Conservation (phyloP, 2,113 vertebrate species). For the Acrocephalus arundinaceus region DNA sequence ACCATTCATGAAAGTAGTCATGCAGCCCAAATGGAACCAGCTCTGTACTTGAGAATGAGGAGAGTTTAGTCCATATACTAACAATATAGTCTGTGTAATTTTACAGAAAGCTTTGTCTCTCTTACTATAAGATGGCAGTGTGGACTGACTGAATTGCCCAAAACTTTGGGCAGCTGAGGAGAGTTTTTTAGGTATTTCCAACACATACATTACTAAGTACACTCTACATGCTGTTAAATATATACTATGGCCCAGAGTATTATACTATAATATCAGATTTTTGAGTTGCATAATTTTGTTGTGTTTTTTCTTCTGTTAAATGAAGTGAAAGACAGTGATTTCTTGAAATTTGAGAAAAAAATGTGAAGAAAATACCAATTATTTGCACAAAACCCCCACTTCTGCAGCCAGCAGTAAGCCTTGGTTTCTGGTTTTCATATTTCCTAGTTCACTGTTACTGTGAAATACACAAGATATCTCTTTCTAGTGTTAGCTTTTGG, state of each 20-base stretch:
- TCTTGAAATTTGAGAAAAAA: background rate
- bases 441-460: background rate
- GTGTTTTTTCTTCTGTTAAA: background rate
- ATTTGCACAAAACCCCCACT: background rate
- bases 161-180: background rate
- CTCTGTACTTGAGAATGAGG: background rate
- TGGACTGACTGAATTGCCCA: background rate
- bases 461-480: background rate
- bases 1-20: background rate
- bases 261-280: background rate
- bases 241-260: background rate
- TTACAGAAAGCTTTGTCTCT: background rate
- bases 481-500: background rate
- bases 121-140: background rate
- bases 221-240: background rate
- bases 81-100: background rate
- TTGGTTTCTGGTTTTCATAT: background rate
- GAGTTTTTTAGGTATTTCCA: background rate
- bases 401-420: background rate
- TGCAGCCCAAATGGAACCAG: background rate
- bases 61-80: background rate
- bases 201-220: background rate
- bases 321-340: background rate
- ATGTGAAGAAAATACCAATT: background rate
- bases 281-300: background rate